phyloP scores from a whole-genome alignment of 2,113 vertebrate genomes.

The Tichodroma muraria region DNA sequence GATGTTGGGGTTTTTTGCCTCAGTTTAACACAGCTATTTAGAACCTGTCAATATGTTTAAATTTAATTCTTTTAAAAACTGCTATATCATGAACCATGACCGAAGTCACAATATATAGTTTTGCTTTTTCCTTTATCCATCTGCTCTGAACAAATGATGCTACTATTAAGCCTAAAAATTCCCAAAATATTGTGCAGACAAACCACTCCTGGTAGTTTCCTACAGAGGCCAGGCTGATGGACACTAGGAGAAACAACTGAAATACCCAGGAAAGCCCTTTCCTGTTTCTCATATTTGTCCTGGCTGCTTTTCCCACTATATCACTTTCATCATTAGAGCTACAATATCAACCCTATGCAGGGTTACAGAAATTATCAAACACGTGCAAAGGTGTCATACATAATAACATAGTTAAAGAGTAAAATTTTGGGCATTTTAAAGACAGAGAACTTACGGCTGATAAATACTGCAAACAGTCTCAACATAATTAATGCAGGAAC shows the following conservation, averaged over 20 bases:
- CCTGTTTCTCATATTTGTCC: not conserved
- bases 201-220: not conserved
- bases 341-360: not conserved
- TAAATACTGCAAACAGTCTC: not conserved
- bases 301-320: not conserved
- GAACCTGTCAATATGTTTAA: not conserved
- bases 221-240: not conserved
- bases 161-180: not conserved
- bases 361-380: not conserved
- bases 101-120: not conserved
- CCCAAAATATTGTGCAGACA: not conserved
- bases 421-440: not conserved
- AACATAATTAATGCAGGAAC: not conserved
- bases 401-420: not conserved
- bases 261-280: not conserved
- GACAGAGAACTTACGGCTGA: not conserved
- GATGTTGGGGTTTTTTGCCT: not conserved
- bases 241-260: not conserved
- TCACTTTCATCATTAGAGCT: not conserved
- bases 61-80: not conserved
- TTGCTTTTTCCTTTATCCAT: not conserved
- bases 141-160: not conserved
- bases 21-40: not conserved
- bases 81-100: not conserved
- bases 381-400: fast-evolving